Evolutionary conservation across 2,113 vertebrate genomes (phyloP), one percentile per base, ranked within the genome.

Genomic region (Sander lucioperca): DNA sequence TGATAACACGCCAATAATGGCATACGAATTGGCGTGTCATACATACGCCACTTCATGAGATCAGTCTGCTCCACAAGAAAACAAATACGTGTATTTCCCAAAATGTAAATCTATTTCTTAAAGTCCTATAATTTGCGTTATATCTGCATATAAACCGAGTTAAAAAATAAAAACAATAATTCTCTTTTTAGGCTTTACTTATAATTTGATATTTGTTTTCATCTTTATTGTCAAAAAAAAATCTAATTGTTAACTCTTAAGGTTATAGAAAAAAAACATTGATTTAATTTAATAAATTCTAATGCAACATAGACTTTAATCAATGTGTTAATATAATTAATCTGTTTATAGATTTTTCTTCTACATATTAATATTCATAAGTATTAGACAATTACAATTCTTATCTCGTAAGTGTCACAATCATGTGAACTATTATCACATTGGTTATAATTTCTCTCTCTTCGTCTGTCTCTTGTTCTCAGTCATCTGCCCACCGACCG

Each of bases 401-500:
- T 10, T 25, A 45, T 48, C 14, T 56, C 7, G 14, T 21, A 58
- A 14, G n/a, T 59, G 11, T 73, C 9, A 25, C 33, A 21, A 39
- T 36, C 43, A n/a, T 48, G 1, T 33, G 25, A 48, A 73, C 25
- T 50, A 12, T 13, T 63, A 43, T 75, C 1, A 14, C 2, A 11
- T 25, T 57, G 48, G 3, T 33, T 43, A 43, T 43, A 43, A 43
- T 11, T 50, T 39, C 10, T 47, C 19, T 68, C 51, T 56, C 64
- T 23, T 9, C 30, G 2, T 70, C 27, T 51, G 1, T 15, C 11
- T 71, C 12, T 76, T 51, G 33, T 39, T 57, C 59, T 63, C 84
- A 96, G 95, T 87, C 51, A 86, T 95, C 62, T 96, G 95, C 67
- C 94, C 95, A 3, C 95, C 94, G 4, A 69, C 68, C 4, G 59